phyloP scores from a whole-genome alignment of 1,140 invertebrate genomes.

The Orius insidiosus region DNA sequence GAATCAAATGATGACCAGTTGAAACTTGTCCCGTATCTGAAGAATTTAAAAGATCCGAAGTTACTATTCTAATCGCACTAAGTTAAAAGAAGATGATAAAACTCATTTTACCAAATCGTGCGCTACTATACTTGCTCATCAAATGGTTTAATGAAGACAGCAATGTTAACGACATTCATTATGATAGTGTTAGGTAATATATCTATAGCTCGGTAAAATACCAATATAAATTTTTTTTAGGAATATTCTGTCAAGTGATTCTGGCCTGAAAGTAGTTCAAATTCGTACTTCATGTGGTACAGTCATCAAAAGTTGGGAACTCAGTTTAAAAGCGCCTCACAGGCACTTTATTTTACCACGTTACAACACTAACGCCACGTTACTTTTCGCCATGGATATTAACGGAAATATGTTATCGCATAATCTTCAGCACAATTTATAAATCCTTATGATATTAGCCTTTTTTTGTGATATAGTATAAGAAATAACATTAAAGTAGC shows the following conservation, averaged over 20 bases:
- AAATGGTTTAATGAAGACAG: constrained; percentile 27
- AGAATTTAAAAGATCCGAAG: constrained; percentile 29
- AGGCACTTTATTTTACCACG: constrained; percentile 8
- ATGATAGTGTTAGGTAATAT: constrained; percentile 8
- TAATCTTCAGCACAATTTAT: no score
- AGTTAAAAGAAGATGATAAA: constrained; percentile 24
- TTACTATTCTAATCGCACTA: constrained; percentile 25
- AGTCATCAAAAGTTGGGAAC: constrained; percentile 48
- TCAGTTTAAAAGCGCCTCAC: constrained; percentile 21
- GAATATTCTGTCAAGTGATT: constrained; percentile 39
- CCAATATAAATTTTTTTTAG: constrained; percentile 23
- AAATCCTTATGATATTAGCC: no score
- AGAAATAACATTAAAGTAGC: no score
- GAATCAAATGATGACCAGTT: constrained; percentile 22
- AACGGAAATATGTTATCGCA: constrained; percentile 3
- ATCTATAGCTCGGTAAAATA: neutral
- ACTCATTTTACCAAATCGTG: constrained; percentile 50
- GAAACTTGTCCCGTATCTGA: constrained; percentile 10
- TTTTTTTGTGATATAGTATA: no score
- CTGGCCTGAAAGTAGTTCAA: constrained; percentile 50
- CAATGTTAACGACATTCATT: constrained; percentile 7
- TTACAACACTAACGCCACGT: neutral
- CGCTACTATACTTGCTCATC: constrained; percentile 43
- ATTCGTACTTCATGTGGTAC: constrained; percentile 39
- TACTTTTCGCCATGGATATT: constrained; percentile 8